Evolutionary conservation across 2,888 invertebrate genomes (phyloP), one percentile per base, ranked within the genome.

Genomic region (Xylota segnis): DNA sequence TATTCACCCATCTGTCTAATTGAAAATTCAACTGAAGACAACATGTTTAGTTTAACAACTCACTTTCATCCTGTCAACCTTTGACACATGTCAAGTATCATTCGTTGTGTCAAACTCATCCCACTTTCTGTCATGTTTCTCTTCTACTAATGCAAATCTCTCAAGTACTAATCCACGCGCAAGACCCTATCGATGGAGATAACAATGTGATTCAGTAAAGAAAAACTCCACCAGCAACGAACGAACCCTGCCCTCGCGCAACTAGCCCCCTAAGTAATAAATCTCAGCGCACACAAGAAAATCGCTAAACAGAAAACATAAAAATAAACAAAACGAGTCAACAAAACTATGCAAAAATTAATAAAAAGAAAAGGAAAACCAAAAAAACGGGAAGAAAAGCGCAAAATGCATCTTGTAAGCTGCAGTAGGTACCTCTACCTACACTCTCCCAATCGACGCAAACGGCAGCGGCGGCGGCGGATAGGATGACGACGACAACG

Each of bases 381-480:
- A 52, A 58, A 12, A 29, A 79, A 66, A 61, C 82, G 81, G 82
- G 43, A 82, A 82, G 82, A 82, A 81, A 74, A 81, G 47, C 54
- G 56, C 79, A 79, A 79, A 83, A 78, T 84, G 58, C 70, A 84
- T 84, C 84, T 74, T 70, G n/a, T 7, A 5, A 40, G 59, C 50
- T 59, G 52, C 72, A 52, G 32, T 59, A 52, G 50, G 4, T 52
- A 61, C 79, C n/a, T 18, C 66, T 72, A 70, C 78, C 81, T 75
- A 82, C 81, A 75, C 66, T 68, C 66, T 68, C 89, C 89, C 89
- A 90, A 90, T 91, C 90, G 71, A 68, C 68, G 75, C 12, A 6
- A 43, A 43, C 66, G 65, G 72, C 52, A 34, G 47, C 58, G 58
- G 32, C 72, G 18, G 61, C 37, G 65, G 23, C 23, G 23, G 23